These are phyloP conservation scores for Galagoides demidoff DNA, from an alignment of 2,797 vertebrate species.

Conservation along the genomic window DNA sequence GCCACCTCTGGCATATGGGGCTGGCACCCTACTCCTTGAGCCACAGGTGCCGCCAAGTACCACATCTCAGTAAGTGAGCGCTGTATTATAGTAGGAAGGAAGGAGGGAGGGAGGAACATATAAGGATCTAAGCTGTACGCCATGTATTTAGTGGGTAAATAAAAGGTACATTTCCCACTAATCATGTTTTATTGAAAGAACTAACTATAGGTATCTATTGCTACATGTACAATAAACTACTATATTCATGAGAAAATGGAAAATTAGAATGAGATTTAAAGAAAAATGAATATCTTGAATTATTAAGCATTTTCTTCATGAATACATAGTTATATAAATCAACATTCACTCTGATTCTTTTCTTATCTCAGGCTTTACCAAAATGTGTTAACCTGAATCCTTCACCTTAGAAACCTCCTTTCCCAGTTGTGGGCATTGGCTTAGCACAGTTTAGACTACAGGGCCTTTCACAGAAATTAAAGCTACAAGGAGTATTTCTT, in stretches of 20 bases:
- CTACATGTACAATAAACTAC: neutral
- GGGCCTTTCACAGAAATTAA: neutral
- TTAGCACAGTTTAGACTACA: neutral
- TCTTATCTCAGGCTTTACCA: neutral
- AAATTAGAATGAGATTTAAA: constrained; percentile 42
- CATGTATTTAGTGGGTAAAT: neutral
- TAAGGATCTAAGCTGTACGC: neutral
- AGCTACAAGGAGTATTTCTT: neutral
- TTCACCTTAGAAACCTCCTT: neutral
- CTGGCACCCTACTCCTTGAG: too few relatives aligned
- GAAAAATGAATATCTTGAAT: neutral
- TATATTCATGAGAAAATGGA: constrained; percentile 17
- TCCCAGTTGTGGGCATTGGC: neutral
- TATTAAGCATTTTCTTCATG: neutral
- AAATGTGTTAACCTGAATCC: neutral
- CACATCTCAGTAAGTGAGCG: neutral
- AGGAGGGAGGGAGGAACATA: neutral
- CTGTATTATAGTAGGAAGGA: neutral
- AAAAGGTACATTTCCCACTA: neutral
- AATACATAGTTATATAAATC: constrained; percentile 2
- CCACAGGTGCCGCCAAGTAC: too few relatives aligned
- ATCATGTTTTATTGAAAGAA: constrained; percentile 19
- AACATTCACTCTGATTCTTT: neutral
- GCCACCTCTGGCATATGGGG: too few relatives aligned
- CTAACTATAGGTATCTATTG: neutral